Percentiles rank a stretch among this genome's conserved stretches.
These are phyloP conservation scores for Nothobranchius kuhntae DNA, from an alignment of 2,113 vertebrate species.

Conservation along the genomic window DNA sequence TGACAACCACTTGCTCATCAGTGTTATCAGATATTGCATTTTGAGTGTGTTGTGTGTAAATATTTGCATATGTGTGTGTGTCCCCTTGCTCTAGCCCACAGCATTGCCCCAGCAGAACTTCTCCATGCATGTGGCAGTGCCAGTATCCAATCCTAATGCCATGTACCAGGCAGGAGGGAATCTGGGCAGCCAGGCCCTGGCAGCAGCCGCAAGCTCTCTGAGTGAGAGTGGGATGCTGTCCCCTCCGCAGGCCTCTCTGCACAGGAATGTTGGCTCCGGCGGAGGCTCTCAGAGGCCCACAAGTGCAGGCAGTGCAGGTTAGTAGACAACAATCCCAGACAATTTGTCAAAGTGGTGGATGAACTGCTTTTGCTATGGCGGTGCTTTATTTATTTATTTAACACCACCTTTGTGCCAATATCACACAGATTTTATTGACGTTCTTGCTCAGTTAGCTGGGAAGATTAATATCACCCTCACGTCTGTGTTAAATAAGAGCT, in stretches of 20 bases:
- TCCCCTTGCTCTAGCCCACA: constrained; percentile 81
- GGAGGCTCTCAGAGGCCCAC: constrained; percentile 90
- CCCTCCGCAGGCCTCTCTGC: constrained; percentile 87
- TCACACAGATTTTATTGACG: constrained; percentile 2
- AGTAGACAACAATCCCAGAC: constrained; percentile 27
- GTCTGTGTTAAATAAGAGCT: constrained; percentile 13
- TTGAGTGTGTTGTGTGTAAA: constrained; percentile 53
- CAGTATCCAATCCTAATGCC: constrained; percentile 91
- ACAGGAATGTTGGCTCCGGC: constrained; percentile 89
- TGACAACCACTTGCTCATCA: constrained; percentile 51
- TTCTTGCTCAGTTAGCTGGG: constrained; percentile 7
- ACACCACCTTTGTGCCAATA: neutral
- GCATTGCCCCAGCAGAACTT: constrained; percentile 95
- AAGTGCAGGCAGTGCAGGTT: constrained; percentile 90
- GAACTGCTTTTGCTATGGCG: neutral
- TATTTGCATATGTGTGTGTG: constrained; percentile 56
- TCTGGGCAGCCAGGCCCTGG: constrained; percentile 87
- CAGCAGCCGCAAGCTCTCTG: constrained; percentile 85
- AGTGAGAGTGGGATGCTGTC: constrained; percentile 92
- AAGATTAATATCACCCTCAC: neutral
- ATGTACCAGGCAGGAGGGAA: constrained; percentile 92
- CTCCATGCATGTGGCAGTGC: constrained; percentile 98
- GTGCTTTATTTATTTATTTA: neutral
- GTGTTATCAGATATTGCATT: constrained; percentile 41
- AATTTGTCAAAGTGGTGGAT: constrained; percentile 6